Base-by-base conservation (phyloP, 2,888 invertebrate genomes). In the Ophraella communa region DNA sequence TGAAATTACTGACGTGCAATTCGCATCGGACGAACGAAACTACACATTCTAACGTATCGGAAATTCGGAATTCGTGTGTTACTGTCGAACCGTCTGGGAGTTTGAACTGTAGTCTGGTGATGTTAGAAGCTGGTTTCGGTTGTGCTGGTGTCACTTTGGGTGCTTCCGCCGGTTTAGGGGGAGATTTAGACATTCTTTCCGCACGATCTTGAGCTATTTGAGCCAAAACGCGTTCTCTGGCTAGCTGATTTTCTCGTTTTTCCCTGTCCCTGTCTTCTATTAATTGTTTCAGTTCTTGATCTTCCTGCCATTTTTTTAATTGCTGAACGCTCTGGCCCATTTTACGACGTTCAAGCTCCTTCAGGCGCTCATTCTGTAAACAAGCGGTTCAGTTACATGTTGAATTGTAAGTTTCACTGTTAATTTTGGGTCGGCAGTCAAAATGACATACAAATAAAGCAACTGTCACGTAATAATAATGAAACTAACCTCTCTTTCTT, bases 121-220 rank as follows among this genome's bases (percentile, higher is more conserved):
- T 80, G 68, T 87, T 85, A 59, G 83, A 27, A 51, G 65, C 61
- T 11, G 68, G 52, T 42, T 62, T 65, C 4, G 63, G 35, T 59
- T 67, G 45, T 23, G 66, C 35, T 11, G 64, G 35, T 2, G 52
- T 17, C 17, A 10, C 24, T 23, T 23, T 23, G 14, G 52, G 1
- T n/a, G 63, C 42, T 5, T 21, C 65, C 7, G 69, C 52, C 21
- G 67, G 51, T 21, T 65, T 47, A 10, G 63, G 30, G 23, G 49
- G 17, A 1, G 30, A 83, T 69, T 79, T 83, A 18, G 86, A 82
- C 30, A 86, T 85, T 10, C 91, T 79, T 77, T 91, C 92, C 0
- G 89, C 89, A 76, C 92, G 88, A 81, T 96, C 96, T 77, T 91
- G 91, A 0, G 91, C 94, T 66, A 96, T 95, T 81, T 95, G 93